A percentile compares a stretch with the other conserved stretches of the same genome.
phyloP scores from a whole-genome alignment of 2,797 vertebrate species.

The Acanthiza pusilla region DNA sequence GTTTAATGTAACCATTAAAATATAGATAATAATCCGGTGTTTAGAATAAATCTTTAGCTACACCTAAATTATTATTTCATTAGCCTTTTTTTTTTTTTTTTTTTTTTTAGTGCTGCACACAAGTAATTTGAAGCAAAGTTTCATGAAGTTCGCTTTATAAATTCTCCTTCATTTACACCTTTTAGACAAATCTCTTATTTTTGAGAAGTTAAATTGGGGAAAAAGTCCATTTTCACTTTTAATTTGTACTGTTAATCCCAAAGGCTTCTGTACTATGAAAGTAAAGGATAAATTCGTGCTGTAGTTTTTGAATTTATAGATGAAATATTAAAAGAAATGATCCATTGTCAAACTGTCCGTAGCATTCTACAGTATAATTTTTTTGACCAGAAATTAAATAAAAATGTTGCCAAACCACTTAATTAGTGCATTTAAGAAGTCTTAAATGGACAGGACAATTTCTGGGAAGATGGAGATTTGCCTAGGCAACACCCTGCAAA shows the following conservation, averaged over 20 bases:
- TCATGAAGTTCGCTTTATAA: not conserved
- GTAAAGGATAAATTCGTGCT: rapidly evolving
- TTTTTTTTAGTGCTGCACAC: not conserved
- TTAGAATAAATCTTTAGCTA: not conserved
- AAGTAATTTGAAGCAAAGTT: not conserved
- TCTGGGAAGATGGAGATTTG: not conserved
- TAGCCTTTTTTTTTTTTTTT: too few species aligned
- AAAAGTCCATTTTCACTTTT: not conserved
- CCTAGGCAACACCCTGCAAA: not conserved
- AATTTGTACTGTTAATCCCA: not conserved
- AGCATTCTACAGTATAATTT: not conserved
- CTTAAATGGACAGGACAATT: not conserved
- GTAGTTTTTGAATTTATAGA: not conserved
- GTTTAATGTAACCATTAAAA: not conserved
- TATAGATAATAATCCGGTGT: not conserved
- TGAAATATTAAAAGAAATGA: not conserved
- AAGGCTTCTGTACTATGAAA: not conserved
- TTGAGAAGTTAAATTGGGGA: not conserved
- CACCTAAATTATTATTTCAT: not conserved
- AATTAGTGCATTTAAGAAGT: not conserved
- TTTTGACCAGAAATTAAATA: not conserved
- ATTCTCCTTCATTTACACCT: not conserved
- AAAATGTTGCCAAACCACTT: not conserved
- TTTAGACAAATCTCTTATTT: not conserved
- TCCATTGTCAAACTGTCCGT: not conserved